Conservation (phyloP, 2,797 vertebrate genomes). For the Falco columbarius region DNA sequence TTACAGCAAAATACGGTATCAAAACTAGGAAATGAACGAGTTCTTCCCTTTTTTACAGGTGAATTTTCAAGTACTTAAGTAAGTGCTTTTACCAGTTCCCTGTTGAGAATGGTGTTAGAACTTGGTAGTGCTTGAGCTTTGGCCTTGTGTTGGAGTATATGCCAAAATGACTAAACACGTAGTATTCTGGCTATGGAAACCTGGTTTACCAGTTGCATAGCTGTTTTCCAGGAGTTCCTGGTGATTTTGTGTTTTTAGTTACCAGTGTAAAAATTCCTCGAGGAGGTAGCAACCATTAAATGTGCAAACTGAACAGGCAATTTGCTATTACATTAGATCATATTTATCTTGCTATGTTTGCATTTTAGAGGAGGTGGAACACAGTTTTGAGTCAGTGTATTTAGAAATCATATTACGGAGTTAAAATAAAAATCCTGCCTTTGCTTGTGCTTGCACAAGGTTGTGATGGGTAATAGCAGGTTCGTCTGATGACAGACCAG, state of each 20-base stretch:
- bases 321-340: neutral
- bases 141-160: neutral
- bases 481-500: neutral
- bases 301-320: neutral
- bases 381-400: neutral
- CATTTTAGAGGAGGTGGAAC: neutral
- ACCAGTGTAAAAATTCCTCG: neutral
- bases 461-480: neutral
- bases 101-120: neutral
- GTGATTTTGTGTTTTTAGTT: constrained; percentile 11
- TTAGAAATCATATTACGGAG: neutral
- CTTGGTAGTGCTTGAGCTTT: neutral
- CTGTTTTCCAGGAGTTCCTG: neutral
- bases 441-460: neutral
- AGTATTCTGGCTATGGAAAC: neutral
- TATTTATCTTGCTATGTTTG: neutral
- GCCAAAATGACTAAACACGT: neutral
- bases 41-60: neutral
- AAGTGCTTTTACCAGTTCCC: neutral
- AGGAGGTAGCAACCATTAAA: neutral
- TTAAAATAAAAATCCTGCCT: neutral
- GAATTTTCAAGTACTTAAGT: neutral
- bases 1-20: fast-evolving
- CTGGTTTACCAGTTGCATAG: neutral
- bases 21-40: neutral